Conservation (phyloP, 2,888 invertebrate genomes). For the Tachina grossa region DNA sequence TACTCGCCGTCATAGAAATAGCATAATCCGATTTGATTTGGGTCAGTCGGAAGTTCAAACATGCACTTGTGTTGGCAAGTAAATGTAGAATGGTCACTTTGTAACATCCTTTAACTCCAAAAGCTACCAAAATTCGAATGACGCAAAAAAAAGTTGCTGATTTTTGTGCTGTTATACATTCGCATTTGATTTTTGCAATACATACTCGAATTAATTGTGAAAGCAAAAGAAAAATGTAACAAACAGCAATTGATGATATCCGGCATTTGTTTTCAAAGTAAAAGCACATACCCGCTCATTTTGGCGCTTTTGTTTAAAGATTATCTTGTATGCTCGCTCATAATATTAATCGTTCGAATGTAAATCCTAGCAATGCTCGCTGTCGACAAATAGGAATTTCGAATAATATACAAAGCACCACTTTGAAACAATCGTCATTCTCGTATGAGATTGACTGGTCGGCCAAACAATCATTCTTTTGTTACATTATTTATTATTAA, state of each 20-base stretch:
- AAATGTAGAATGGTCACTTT: neutral
- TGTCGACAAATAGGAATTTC: neutral
- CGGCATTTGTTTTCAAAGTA: neutral
- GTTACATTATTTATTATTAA: neutral
- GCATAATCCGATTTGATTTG: no score
- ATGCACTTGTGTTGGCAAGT: neutral
- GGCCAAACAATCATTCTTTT: neutral
- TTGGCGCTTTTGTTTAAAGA: neutral
- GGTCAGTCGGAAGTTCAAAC: no score
- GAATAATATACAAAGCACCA: neutral
- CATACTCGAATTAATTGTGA: neutral
- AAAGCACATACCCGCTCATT: neutral
- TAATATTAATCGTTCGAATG: constrained; percentile 25
- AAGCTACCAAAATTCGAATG: neutral
- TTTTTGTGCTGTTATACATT: neutral
- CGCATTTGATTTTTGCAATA: neutral
- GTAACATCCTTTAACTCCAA: constrained; percentile 1
- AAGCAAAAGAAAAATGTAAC: neutral
- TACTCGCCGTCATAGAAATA: no score
- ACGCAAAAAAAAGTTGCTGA: neutral
- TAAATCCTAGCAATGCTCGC: neutral
- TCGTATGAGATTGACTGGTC: neutral
- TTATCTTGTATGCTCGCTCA: constrained; percentile 7
- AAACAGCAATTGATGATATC: neutral
- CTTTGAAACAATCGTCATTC: constrained; percentile 17